Evolutionary conservation across 2,797 vertebrate species (phyloP).

Genomic region (Pseudochaenichthys georgianus): DNA sequence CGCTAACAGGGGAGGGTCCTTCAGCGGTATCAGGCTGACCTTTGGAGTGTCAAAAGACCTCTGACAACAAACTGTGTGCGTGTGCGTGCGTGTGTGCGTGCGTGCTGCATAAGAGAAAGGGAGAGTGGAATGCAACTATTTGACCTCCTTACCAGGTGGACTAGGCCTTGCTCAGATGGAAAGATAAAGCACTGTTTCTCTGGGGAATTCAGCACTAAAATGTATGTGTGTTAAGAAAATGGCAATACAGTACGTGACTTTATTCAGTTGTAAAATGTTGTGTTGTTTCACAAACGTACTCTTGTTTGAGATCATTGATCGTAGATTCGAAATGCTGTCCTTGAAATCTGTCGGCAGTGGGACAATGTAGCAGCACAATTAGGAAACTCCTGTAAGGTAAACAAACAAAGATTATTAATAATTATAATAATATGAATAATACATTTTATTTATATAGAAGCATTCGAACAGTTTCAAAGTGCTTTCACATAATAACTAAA

Average conservation of each 20-base stretch:
- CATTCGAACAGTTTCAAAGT: too few species aligned
- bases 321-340: neutral
- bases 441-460: too few species aligned
- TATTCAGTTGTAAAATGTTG: neutral
- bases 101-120: conserved; percentile 7
- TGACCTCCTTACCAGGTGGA: conserved; percentile 31
- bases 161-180: neutral
- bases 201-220: conserved; percentile 4
- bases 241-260: neutral
- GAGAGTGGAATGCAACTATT: conserved; percentile 9
- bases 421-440: too few species aligned
- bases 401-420: conserved; percentile 11
- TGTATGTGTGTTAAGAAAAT: neutral
- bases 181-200: neutral
- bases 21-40: conserved; percentile 54
- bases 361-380: conserved; percentile 14
- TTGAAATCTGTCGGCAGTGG: conserved; percentile 8
- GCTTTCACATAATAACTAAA: too few species aligned
- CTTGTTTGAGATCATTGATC: conserved; percentile 51
- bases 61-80: conserved; percentile 32
- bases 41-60: conserved; percentile 70
- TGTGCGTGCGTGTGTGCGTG: neutral
- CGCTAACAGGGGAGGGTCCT: conserved; percentile 7
- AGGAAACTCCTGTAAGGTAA: conserved; percentile 40
- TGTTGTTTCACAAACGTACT: conserved; percentile 45